These are phyloP conservation scores for Anisognathus igniventris DNA, from an alignment of 2,797 vertebrate genomes.

Conservation along the genomic window DNA sequence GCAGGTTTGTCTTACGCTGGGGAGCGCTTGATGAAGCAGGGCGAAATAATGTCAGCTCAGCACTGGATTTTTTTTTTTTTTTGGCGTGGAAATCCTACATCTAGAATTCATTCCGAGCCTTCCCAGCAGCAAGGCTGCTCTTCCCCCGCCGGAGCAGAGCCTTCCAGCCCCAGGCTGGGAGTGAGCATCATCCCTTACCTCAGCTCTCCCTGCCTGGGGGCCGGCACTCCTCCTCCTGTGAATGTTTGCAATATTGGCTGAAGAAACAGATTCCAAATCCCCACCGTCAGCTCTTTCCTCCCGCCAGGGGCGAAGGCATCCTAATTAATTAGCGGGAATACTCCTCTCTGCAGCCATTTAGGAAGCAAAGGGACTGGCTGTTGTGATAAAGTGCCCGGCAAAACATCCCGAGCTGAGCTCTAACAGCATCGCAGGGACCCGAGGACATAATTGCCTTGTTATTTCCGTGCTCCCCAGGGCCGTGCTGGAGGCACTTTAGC, in stretches of 20 bases:
- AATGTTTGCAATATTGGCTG: neutral
- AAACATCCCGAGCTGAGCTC: neutral
- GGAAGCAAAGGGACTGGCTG: neutral
- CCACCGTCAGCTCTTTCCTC: neutral
- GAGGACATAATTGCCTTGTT: neutral
- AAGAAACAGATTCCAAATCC: neutral
- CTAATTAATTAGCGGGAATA: conserved; percentile 6
- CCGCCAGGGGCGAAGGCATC: neutral
- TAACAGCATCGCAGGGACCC: neutral
- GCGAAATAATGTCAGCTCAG: neutral
- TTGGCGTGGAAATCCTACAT: neutral
- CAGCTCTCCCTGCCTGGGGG: neutral
- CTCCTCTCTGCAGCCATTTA: neutral
- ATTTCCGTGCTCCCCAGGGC: neutral
- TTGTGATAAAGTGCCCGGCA: neutral
- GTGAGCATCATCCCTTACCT: neutral
- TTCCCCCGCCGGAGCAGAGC: neutral
- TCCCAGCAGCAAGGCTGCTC: neutral
- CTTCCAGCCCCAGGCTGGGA: neutral
- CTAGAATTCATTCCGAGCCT: neutral
- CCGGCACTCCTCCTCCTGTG: neutral
- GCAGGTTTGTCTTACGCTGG: neutral
- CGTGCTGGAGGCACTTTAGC: neutral
- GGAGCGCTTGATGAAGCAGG: neutral
- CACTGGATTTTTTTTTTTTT: neutral